These are phyloP conservation scores for Galeopsomyia nigrocyanea DNA, from an alignment of 2,888 invertebrate species.

Conservation along the genomic window DNA sequence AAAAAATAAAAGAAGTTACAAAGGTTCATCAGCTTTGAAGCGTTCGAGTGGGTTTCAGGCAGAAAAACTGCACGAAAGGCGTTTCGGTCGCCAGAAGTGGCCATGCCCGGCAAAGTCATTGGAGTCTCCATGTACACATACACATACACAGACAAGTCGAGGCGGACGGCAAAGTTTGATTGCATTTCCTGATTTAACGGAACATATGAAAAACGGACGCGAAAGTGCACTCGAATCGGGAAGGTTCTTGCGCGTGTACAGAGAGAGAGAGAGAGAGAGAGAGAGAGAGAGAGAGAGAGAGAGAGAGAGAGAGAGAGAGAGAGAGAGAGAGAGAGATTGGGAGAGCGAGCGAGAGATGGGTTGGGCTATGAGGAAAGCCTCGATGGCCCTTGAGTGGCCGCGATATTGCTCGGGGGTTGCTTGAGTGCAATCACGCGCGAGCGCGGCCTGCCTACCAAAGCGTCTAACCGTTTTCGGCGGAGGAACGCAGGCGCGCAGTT, in stretches of 20 bases:
- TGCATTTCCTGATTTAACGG: conserved; percentile 46
- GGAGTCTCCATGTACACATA: not conserved
- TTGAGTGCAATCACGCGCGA: conserved; percentile 67
- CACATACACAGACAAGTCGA: not conserved
- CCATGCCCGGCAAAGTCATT: conserved; percentile 3
- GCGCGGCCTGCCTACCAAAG: conserved; percentile 33
- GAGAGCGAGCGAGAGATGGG: not conserved
- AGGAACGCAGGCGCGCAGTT: not conserved
- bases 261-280: conserved; percentile 13
- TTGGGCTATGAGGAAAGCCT: conserved; percentile 62
- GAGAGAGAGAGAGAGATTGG: conserved; percentile 30
- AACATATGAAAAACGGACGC: conserved; percentile 50
- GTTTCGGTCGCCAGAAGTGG: conserved; percentile 13
- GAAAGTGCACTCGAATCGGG: conserved; percentile 40
- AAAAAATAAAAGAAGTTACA: not conserved
- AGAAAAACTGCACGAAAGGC: conserved; percentile 26
- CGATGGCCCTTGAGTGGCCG: conserved; percentile 68
- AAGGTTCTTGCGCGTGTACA: not conserved
- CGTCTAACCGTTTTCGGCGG: conserved; percentile 34
- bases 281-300: conserved; percentile 10
- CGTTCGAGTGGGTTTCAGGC: not conserved
- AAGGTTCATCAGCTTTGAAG: conserved; percentile 31
- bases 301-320: conserved; percentile 12
- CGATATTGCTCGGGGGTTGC: conserved; percentile 65
- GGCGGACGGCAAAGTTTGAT: conserved; percentile 42